Conservation (phyloP, 2,113 vertebrate species). For the Jacana jacana region DNA sequence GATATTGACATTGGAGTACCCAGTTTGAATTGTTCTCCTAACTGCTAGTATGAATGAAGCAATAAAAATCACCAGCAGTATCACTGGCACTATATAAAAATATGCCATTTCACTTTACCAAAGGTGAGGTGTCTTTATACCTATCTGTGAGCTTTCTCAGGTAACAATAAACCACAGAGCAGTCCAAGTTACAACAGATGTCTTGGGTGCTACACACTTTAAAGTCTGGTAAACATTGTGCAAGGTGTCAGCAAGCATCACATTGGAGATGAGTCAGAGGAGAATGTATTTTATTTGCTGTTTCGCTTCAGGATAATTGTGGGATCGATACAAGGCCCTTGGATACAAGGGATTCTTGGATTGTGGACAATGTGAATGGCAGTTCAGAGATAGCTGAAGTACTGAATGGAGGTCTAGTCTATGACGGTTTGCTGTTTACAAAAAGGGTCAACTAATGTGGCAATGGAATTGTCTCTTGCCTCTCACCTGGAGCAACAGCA, state of each 20-base stretch:
- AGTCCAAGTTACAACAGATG: background rate
- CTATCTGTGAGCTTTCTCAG: background rate
- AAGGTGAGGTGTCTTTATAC: background rate
- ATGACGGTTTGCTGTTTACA: background rate
- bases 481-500: background rate
- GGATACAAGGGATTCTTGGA: background rate
- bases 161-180: background rate
- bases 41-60: background rate
- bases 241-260: background rate
- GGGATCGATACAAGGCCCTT: background rate
- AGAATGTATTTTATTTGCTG: background rate
- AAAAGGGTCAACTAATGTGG: background rate
- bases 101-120: background rate
- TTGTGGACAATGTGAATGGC: background rate
- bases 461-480: background rate
- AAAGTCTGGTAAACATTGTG: background rate
- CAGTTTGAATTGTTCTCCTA: background rate
- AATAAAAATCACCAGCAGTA: background rate
- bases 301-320: background rate
- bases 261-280: background rate
- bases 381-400: background rate
- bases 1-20: background rate
- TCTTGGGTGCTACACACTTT: background rate
- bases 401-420: background rate
- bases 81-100: background rate